Conservation (phyloP, 2,888 invertebrate genomes). For the Hemicrepidius hirtus region DNA sequence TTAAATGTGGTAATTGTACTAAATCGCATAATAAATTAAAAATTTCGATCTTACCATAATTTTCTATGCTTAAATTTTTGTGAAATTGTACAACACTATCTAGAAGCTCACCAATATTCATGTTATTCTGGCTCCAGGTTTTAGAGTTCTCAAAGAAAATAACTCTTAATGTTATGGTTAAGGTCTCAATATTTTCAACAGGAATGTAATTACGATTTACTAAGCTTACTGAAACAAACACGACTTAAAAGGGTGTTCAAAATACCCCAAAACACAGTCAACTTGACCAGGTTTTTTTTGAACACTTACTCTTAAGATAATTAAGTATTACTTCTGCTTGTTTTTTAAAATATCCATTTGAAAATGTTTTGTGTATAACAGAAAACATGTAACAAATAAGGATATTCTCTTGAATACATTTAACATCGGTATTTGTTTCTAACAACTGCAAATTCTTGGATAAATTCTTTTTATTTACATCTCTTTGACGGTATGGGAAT, state of each 20-base stretch:
- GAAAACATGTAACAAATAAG: conserved; percentile 74
- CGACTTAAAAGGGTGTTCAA: too few relatives aligned
- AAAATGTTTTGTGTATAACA: conserved; percentile 71
- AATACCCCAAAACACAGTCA: too few relatives aligned
- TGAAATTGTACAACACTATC: conserved; percentile 45
- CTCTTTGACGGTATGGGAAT: conserved; percentile 77
- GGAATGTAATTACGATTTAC: conserved; percentile 52
- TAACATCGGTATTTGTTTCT: conserved; percentile 68
- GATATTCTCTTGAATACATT: conserved; percentile 75
- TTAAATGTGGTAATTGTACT: conserved; percentile 22
- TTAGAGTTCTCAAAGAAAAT: conserved; percentile 54
- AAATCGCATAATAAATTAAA: conserved; percentile 39
- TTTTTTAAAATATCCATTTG: conserved; percentile 68
- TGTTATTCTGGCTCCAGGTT: conserved; percentile 59
- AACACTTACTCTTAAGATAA: conserved; percentile 73
- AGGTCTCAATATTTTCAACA: conserved; percentile 24
- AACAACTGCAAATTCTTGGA: conserved; percentile 71
- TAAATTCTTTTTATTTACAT: conserved; percentile 60
- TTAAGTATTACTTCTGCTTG: conserved; percentile 71
- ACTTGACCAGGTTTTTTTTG: too few relatives aligned
- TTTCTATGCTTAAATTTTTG: conserved; percentile 5
- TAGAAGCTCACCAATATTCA: conserved; percentile 56
- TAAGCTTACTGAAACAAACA: conserved; percentile 58
- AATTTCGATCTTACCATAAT: conserved; percentile 26
- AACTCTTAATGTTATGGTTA: conserved; percentile 11